A percentile compares a stretch with the other conserved stretches of the same genome.
These are phyloP conservation scores for Podarcis raffonei DNA, from an alignment of 2,113 vertebrate genomes.

Conservation along the genomic window DNA sequence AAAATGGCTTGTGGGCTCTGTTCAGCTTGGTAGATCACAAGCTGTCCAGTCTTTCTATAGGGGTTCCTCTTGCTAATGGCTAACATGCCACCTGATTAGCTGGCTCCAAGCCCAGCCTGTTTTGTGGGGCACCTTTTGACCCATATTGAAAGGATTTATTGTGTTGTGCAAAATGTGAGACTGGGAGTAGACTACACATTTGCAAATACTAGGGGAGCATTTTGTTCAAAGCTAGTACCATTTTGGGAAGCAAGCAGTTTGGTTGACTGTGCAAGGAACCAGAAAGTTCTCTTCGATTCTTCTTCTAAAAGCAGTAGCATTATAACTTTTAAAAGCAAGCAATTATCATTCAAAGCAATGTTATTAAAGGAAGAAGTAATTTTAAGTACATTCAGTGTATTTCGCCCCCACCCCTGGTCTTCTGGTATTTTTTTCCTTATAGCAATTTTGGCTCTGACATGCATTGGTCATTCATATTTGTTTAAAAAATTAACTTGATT, in stretches of 20 bases:
- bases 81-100: background rate
- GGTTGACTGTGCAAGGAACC: background rate
- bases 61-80: background rate
- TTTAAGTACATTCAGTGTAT: slow-evolving; percentile 27
- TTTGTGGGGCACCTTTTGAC: no score
- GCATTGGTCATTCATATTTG: background rate
- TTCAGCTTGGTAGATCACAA: background rate
- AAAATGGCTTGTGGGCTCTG: background rate
- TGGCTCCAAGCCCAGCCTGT: background rate
- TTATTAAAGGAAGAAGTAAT: slow-evolving; percentile 9
- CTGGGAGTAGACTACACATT: background rate
- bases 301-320: background rate
- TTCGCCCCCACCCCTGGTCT: background rate
- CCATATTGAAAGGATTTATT: background rate
- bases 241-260: background rate
- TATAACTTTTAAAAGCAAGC: background rate
- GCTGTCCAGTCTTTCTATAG: background rate
- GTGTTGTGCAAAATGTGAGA: background rate
- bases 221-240: background rate
- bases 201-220: background rate
- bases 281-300: background rate
- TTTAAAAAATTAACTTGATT: background rate
- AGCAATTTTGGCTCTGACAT: background rate
- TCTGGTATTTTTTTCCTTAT: background rate
- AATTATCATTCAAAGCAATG: slow-evolving; percentile 2